Conservation (phyloP, 2,113 vertebrate species). For the Dolichallabes microphthalmus region DNA sequence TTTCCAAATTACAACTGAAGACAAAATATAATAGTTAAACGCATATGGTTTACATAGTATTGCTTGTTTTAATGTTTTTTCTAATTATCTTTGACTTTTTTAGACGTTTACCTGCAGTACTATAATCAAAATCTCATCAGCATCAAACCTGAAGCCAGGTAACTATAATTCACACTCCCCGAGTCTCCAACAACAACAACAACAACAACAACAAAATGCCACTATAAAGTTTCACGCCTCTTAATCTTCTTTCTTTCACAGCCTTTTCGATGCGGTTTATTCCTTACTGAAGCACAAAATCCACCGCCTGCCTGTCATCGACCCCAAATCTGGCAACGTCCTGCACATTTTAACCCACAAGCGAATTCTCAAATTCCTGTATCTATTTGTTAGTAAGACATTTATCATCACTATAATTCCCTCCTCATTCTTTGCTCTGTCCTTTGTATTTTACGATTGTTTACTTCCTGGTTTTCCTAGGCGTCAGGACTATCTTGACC, state of each 20-base stretch:
- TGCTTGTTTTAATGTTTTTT: background rate
- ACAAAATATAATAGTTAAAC: background rate
- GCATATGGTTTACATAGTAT: background rate
- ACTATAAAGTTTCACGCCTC: too few species aligned
- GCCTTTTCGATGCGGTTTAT: constrained; percentile 92
- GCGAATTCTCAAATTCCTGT: constrained; percentile 93
- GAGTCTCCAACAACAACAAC: background rate
- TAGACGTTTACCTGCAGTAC: constrained; percentile 89
- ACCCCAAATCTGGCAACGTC: constrained; percentile 86
- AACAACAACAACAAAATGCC: background rate
- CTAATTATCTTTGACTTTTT: constrained; percentile 42
- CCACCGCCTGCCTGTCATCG: constrained; percentile 92
- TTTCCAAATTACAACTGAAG: background rate
- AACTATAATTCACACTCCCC: background rate
- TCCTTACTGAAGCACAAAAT: constrained; percentile 91
- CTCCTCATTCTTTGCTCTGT: background rate
- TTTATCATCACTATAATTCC: background rate
- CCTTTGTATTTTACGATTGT: background rate
- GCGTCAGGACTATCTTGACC: background rate
- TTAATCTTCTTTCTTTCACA: constrained; percentile 50
- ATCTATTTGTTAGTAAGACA: constrained; percentile 79
- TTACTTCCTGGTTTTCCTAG: background rate
- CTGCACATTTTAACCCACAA: constrained; percentile 96
- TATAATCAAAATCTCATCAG: constrained; percentile 82
- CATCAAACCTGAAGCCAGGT: constrained; percentile 88